phyloP scores from a whole-genome alignment of 2,797 vertebrate genomes.

The Botia almorhae region DNA sequence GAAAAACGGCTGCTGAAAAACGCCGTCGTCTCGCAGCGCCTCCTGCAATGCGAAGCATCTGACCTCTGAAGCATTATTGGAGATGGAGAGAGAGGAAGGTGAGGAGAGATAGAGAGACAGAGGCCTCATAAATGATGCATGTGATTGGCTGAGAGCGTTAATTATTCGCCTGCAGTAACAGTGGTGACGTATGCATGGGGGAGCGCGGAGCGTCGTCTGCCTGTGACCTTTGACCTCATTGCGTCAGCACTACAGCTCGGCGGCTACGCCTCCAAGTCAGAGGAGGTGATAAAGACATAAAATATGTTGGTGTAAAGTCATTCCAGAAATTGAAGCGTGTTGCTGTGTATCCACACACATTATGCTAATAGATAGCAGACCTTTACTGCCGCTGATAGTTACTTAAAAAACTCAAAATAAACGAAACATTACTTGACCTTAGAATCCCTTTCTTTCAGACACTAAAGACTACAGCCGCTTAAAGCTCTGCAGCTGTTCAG shows the following conservation, averaged over 20 bases:
- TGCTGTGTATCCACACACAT: slow-evolving; percentile 41
- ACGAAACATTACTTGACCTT: slow-evolving; percentile 40
- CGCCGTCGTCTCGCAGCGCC: slow-evolving; percentile 35
- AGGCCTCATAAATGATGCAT: slow-evolving; percentile 63
- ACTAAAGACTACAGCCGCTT: slow-evolving; percentile 40
- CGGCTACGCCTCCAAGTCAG: slow-evolving; percentile 40
- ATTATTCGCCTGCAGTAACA: slow-evolving; percentile 58
- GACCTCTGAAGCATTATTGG: slow-evolving; percentile 40
- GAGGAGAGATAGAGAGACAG: neutral
- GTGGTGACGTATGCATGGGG: slow-evolving; percentile 59
- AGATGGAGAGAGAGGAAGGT: neutral
- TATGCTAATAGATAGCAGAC: slow-evolving; percentile 63
- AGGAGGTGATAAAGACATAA: neutral
- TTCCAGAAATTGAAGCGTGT: slow-evolving; percentile 24
- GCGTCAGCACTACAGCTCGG: slow-evolving; percentile 40
- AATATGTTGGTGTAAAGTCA: slow-evolving; percentile 27
- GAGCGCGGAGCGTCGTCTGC: slow-evolving; percentile 35
- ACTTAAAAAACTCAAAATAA: slow-evolving; percentile 45
- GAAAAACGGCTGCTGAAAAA: slow-evolving; percentile 59
- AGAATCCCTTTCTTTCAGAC: slow-evolving; percentile 22
- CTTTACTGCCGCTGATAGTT: slow-evolving; percentile 60
- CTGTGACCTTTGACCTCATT: slow-evolving; percentile 46
- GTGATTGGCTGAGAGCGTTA: slow-evolving; percentile 53
- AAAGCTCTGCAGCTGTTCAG: slow-evolving; percentile 23
- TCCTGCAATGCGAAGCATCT: slow-evolving; percentile 33